A percentile compares a stretch with the other conserved stretches of the same genome.
These are phyloP conservation scores for Enteromius fasciolatus DNA, from an alignment of 2,797 vertebrate species.

Conservation along the genomic window DNA sequence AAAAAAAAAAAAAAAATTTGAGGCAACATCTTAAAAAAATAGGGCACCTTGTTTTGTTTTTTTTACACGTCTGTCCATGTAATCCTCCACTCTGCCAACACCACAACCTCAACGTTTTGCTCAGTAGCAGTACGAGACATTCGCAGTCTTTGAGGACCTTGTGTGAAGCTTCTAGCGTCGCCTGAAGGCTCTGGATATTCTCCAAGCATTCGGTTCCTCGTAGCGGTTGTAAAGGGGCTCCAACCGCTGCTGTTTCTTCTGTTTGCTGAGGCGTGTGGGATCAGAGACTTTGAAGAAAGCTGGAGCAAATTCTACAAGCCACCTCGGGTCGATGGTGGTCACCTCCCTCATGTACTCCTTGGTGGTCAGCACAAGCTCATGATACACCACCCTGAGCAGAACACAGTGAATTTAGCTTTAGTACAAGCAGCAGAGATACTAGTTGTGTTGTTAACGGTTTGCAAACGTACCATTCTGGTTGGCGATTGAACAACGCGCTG, in stretches of 20 bases:
- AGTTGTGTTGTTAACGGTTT: neutral
- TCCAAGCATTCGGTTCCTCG: conserved; percentile 97
- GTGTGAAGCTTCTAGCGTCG: conserved; percentile 76
- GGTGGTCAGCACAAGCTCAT: conserved; percentile 95
- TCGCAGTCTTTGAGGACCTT: conserved; percentile 13
- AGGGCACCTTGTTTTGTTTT: neutral
- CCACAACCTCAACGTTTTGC: neutral
- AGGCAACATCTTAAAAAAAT: neutral
- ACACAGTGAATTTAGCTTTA: neutral
- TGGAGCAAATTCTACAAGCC: conserved; percentile 96
- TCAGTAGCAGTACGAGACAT: neutral
- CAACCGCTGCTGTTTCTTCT: conserved; percentile 96
- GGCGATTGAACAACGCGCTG: conserved; percentile 96
- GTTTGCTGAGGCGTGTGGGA: conserved; percentile 97
- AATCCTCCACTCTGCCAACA: conserved; percentile 8
- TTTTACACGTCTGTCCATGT: conserved; percentile 8
- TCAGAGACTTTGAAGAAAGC: conserved; percentile 99
- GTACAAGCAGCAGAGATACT: neutral
- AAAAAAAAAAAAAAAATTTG: neutral
- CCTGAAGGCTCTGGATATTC: conserved; percentile 95
- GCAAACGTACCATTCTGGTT: conserved; percentile 90
- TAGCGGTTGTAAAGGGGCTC: conserved; percentile 98
- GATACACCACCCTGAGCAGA: conserved; percentile 92
- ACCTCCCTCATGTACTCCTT: conserved; percentile 99
- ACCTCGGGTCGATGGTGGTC: conserved; percentile 96